Percentiles rank a stretch among this genome's conserved stretches.
Conservation (phyloP, 2,797 vertebrate genomes). For the Picus viridis region DNA sequence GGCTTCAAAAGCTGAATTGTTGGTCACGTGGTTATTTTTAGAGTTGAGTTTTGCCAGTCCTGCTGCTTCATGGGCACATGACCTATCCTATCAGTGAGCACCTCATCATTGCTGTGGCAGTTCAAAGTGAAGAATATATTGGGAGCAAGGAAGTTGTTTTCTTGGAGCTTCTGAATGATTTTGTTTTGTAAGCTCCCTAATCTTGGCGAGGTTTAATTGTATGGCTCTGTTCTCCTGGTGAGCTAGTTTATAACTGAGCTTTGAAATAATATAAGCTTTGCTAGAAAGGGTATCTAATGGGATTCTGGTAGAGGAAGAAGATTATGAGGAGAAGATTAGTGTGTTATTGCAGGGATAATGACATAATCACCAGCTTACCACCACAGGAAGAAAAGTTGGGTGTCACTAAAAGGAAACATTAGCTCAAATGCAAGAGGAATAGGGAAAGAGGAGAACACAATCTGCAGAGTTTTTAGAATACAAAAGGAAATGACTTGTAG, state of each 20-base stretch:
- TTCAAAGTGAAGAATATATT: constrained; percentile 64
- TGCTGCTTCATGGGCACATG: not conserved
- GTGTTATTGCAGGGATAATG: constrained; percentile 45
- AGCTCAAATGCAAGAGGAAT: constrained; percentile 3
- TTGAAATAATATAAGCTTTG: constrained; percentile 34
- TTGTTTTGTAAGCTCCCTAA: constrained; percentile 35
- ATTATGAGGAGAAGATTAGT: not conserved
- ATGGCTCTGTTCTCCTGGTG: constrained; percentile 15
- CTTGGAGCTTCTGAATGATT: constrained; percentile 55
- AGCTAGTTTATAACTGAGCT: constrained; percentile 22
- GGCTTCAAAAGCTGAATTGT: constrained; percentile 61
- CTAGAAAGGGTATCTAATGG: constrained; percentile 26
- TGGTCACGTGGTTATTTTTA: not conserved
- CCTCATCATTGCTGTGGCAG: constrained; percentile 70
- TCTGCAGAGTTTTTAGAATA: not conserved
- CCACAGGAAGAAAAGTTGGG: not conserved
- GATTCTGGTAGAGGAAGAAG: constrained; percentile 37
- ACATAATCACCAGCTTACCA: constrained; percentile 31
- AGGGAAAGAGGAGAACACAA: not conserved
- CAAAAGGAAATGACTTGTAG: not conserved
- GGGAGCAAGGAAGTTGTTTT: constrained; percentile 66
- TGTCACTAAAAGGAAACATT: constrained; percentile 18
- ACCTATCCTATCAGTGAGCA: constrained; percentile 18
- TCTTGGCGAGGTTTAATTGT: constrained; percentile 54
- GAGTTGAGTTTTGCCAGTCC: constrained; percentile 41